Conservation (phyloP, 2,888 invertebrate species). For the Tipula helvola region DNA sequence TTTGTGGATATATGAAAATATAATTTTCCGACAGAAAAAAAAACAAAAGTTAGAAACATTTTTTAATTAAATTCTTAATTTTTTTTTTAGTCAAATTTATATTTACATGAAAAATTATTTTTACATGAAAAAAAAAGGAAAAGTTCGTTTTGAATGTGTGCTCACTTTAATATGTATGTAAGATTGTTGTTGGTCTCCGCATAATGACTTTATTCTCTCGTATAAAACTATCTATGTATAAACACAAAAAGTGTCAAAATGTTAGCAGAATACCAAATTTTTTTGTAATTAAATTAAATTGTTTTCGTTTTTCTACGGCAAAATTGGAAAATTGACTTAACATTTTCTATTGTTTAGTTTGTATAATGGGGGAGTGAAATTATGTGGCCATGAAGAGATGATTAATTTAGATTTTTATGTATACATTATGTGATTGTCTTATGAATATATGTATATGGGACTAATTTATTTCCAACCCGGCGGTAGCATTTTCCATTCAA, state of each 20-base stretch:
- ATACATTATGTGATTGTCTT: not conserved
- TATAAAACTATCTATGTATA: not conserved
- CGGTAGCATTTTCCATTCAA: not conserved
- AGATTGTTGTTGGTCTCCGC: not conserved
- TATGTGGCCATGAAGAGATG: not conserved
- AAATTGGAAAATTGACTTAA: not conserved
- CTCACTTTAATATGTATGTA: not conserved
- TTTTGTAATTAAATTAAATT: not conserved
- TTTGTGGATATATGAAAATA: not conserved
- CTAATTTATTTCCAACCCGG: not conserved
- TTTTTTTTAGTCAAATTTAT: not conserved
- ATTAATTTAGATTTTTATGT: not conserved
- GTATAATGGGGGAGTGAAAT: not conserved
- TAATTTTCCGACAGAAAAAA: not conserved
- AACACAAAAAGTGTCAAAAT: not conserved
- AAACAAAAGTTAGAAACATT: not conserved
- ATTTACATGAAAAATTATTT: not conserved
- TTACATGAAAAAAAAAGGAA: not conserved
- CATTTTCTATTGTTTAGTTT: not conserved
- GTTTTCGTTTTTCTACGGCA: not conserved
- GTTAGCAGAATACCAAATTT: not conserved
- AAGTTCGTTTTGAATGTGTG: not conserved
- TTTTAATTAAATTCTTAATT: not conserved
- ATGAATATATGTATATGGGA: not conserved
- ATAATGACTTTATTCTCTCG: not conserved